Conservation (phyloP, 2,888 invertebrate species). For the Drosophila falleni region DNA sequence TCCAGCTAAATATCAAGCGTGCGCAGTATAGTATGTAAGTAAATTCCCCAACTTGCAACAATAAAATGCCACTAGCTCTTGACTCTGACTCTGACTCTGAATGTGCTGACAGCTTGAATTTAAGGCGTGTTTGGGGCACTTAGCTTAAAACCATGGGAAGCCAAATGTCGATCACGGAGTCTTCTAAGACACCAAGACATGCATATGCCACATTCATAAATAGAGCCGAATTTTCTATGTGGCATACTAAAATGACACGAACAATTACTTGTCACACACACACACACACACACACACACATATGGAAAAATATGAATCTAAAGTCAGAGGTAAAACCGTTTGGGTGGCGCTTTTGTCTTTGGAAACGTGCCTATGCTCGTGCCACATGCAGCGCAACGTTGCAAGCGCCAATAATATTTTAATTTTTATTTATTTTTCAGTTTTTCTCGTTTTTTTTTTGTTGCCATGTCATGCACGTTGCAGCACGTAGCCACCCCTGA, state of each 20-base stretch:
- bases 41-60: conserved; percentile 36
- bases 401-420: conserved; percentile 69
- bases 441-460: background rate
- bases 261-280: conserved; percentile 59
- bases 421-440: conserved; percentile 53
- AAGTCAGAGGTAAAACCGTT: conserved; percentile 58
- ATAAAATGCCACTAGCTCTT: conserved; percentile 59
- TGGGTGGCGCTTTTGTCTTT: conserved; percentile 75
- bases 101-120: conserved; percentile 49
- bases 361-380: conserved; percentile 67
- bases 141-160: conserved; percentile 52
- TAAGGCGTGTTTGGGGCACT: conserved; percentile 64
- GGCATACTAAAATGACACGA: conserved; percentile 69
- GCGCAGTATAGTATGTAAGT: conserved; percentile 46
- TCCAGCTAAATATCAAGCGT: conserved; percentile 59
- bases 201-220: conserved; percentile 30
- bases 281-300: conserved; percentile 26
- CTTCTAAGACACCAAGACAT: conserved; percentile 36
- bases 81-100: conserved; percentile 26
- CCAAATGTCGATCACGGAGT: conserved; percentile 58
- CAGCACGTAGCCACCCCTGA: conserved; percentile 43
- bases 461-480: conserved; percentile 36
- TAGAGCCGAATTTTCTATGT: conserved; percentile 43
- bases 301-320: conserved; percentile 49
- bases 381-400: conserved; percentile 72